Evolutionary conservation across 2,888 invertebrate genomes (phyloP), one percentile per base, ranked within the genome.

Genomic region (Brenthis hecate): DNA sequence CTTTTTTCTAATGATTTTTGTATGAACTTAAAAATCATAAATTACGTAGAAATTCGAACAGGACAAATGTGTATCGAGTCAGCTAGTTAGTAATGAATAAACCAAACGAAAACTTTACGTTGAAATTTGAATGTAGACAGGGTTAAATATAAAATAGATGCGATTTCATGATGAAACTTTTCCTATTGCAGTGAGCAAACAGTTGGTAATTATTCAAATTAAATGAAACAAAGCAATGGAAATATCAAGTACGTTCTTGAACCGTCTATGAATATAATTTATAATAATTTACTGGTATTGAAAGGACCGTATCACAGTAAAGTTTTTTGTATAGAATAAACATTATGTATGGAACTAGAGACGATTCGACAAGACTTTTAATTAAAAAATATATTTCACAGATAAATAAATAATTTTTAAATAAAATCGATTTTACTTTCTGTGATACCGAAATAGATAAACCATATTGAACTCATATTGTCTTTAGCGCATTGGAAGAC

Each of bases 131-230:
- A 36, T 62, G 32, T 16, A 51, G 13, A 53, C 11, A 32, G 3
- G 6, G 8, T 51, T 8, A 6, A n/a, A 16, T 51, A 36, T 53
- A 53, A 36, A 23, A 62, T 67, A 56, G 8, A 43, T 51, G 77
- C 81, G 81, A 80, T 80, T 76, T 75, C 68, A 81, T 81, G 78
- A 77, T 73, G 71, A 74, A 88, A 91, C 80, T 89, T 91, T 88
- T 82, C 86, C 84, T 87, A 86, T 89, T 81, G 77, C 77, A 77
- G 74, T 80, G 83, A 82, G 81, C 81, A 85, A 84, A 84, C 80
- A 86, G 83, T 86, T 84, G 80, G 79, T 88, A 86, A 89, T 89
- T 89, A 87, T 89, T 88, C 88, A 82, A 85, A 87, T 85, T 87
- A 88, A 89, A 87, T 87, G 83, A 86, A 88, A 87, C 82, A 83